Percentiles rank a stretch among this genome's conserved stretches.
phyloP scores from a whole-genome alignment of 2,888 invertebrate species.

The Liopterus haemorrhoidalis region DNA sequence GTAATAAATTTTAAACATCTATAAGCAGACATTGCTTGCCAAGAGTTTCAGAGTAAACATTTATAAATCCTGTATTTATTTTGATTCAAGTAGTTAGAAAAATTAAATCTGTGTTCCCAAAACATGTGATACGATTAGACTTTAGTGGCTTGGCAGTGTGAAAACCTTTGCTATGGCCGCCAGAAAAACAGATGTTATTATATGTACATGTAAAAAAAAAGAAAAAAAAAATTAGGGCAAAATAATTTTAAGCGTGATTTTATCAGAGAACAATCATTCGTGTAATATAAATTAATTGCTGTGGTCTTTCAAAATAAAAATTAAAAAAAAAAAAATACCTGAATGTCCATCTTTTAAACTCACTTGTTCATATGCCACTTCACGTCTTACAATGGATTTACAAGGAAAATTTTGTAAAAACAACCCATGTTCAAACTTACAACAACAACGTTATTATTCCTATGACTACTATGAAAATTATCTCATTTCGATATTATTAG shows the following conservation, averaged over 20 bases:
- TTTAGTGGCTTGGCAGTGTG: not conserved
- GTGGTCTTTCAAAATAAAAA: conserved; percentile 35
- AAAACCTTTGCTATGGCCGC: not conserved
- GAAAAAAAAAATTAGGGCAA: too few species aligned
- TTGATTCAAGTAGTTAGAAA: too few species aligned
- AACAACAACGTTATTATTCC: too few species aligned
- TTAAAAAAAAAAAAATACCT: conserved; percentile 24
- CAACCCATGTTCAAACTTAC: too few species aligned
- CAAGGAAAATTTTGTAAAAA: too few species aligned
- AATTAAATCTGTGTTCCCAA: conserved; percentile 24
- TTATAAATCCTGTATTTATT: too few species aligned
- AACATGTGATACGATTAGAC: conserved; percentile 23
- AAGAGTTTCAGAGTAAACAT: too few species aligned
- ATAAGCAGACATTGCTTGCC: too few species aligned
- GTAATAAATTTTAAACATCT: too few species aligned
- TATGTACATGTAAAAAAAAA: conserved; percentile 44
- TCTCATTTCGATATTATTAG: too few species aligned
- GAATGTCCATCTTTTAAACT: conserved; percentile 25
- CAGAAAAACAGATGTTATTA: conserved; percentile 14
- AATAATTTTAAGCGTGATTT: conserved; percentile 39
- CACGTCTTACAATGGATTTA: not conserved
- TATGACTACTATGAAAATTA: too few species aligned
- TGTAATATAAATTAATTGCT: conserved; percentile 35
- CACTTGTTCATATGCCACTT: not conserved
- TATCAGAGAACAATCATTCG: conserved; percentile 39